phyloP scores from a whole-genome alignment of 1,140 invertebrate genomes.

The Drosophila rufa region DNA sequence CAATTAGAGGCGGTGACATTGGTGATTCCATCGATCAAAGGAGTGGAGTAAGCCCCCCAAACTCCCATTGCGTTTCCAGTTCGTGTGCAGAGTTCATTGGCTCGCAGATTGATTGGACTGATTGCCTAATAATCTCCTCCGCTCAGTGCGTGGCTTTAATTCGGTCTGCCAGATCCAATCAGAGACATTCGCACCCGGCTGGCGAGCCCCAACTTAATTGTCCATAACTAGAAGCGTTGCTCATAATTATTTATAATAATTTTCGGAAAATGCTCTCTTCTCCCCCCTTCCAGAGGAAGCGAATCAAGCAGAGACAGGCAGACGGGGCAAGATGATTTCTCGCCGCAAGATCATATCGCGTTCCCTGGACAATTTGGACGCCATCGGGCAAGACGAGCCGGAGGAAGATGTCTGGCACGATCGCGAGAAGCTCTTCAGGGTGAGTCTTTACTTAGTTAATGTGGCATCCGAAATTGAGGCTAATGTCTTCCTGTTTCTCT shows the following conservation, averaged over 20 bases:
- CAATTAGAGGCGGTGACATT: constrained; percentile 77
- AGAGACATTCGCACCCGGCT: constrained; percentile 41
- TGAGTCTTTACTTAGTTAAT: constrained; percentile 85
- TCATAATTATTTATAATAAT: constrained; percentile 69
- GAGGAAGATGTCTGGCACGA: constrained; percentile 97
- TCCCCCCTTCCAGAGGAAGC: constrained; percentile 47
- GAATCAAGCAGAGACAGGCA: constrained; percentile 17
- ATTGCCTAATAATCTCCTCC: constrained; percentile 76
- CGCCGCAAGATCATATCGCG: constrained; percentile 94
- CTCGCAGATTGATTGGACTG: constrained; percentile 74
- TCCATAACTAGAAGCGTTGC: constrained; percentile 35
- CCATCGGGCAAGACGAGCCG: constrained; percentile 89
- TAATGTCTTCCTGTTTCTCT: background rate
- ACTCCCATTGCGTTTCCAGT: constrained; percentile 16
- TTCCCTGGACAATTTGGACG: constrained; percentile 95
- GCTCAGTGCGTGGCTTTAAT: constrained; percentile 52
- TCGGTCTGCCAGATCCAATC: constrained; percentile 58
- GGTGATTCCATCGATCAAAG: constrained; percentile 51
- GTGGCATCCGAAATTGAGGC: background rate
- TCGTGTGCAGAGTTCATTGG: constrained; percentile 71
- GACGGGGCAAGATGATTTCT: constrained; percentile 90
- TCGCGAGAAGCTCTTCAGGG: constrained; percentile 97
- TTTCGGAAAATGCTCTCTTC: constrained; percentile 56
- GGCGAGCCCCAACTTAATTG: constrained; percentile 31
- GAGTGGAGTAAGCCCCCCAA: background rate